These are phyloP conservation scores for Bursaphelenchus mucronatus DNA, from an alignment of 1,140 invertebrate genomes.

Conservation along the genomic window DNA sequence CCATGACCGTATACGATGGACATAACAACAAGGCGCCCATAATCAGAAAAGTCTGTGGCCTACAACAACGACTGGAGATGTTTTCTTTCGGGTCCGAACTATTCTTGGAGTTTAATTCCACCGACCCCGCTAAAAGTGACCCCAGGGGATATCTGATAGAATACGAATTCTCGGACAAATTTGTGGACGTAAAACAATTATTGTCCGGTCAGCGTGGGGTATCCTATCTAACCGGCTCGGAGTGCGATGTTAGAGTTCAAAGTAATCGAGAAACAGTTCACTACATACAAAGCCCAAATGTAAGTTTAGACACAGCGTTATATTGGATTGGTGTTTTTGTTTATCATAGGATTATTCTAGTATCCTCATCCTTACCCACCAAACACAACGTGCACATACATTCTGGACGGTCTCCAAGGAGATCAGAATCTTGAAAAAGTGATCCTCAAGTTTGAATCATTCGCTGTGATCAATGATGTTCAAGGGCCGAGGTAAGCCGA, in stretches of 20 bases:
- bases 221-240: conserved; percentile 50
- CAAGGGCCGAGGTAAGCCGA: conserved; percentile 5
- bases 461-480: conserved; percentile 40
- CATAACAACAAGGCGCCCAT: conserved; percentile 75
- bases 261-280: conserved; percentile 55
- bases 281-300: conserved; percentile 54
- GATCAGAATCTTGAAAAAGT: conserved; percentile 61
- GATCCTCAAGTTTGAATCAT: conserved; percentile 49
- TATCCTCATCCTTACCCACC: conserved; percentile 55
- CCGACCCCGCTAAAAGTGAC: conserved; percentile 54
- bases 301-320: conserved; percentile 16
- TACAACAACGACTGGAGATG: conserved; percentile 69
- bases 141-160: conserved; percentile 56
- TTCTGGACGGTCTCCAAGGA: conserved; percentile 58
- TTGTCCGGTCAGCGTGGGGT: conserved; percentile 48
- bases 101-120: conserved; percentile 59
- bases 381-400: conserved; percentile 60
- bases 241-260: conserved; percentile 58
- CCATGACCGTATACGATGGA: conserved; percentile 92
- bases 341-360: conserved; percentile 23
- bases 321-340: neutral
- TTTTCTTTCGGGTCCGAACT: conserved; percentile 51
- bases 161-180: conserved; percentile 55
- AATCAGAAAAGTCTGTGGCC: conserved; percentile 92
- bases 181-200: conserved; percentile 50